These are phyloP conservation scores for Saimiri boliviensis DNA, from an alignment of 2,113 vertebrate species.

Conservation along the genomic window DNA sequence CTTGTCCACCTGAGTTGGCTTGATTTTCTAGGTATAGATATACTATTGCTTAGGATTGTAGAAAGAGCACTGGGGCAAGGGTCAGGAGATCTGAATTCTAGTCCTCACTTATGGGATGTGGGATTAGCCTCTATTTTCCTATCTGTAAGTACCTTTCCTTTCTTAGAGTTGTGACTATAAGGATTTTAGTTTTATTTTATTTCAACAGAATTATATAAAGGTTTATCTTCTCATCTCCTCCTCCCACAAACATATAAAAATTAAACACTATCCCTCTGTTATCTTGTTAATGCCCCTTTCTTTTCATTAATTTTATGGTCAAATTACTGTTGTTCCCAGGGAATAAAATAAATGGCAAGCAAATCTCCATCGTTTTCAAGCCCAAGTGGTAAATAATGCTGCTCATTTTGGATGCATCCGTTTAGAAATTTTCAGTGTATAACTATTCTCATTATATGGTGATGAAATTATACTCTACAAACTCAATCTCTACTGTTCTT, in stretches of 20 bases:
- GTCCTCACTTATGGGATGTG: not conserved
- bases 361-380: not conserved
- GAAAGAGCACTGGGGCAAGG: not conserved
- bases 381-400: fast-evolving
- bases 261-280: not conserved
- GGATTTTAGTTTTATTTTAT: not conserved
- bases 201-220: not conserved
- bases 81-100: not conserved
- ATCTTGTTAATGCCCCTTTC: not conserved
- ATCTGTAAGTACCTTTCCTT: not conserved
- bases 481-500: not conserved
- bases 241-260: not conserved
- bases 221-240: not conserved
- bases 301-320: not conserved
- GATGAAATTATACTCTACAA: not conserved
- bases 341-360: not conserved
- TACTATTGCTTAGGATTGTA: not conserved
- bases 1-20: not conserved
- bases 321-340: not conserved
- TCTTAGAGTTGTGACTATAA: not conserved
- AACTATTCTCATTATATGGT: not conserved
- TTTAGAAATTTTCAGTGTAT: not conserved
- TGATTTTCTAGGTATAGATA: not conserved
- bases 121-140: not conserved
- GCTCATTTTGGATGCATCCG: not conserved